Conservation (phyloP, 1,140 invertebrate species). For the Radopholus similis region DNA sequence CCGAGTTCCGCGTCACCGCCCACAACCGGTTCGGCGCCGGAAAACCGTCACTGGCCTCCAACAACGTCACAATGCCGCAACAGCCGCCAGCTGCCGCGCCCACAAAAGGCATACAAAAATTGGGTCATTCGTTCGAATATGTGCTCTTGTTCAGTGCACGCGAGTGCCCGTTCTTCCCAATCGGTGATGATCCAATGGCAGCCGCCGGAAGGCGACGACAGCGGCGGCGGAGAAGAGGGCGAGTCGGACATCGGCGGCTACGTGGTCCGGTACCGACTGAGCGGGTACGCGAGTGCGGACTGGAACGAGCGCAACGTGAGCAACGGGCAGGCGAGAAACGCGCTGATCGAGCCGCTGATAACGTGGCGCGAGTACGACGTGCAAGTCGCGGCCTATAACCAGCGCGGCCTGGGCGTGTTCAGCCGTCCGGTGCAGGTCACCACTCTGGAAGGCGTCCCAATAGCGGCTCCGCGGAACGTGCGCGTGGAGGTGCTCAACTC, state of each 20-base stretch:
- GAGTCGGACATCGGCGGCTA: slow-evolving; percentile 77
- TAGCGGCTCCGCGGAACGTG: slow-evolving; percentile 80
- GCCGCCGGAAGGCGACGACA: slow-evolving; percentile 82
- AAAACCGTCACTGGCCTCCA: slow-evolving; percentile 78
- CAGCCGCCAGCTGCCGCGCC: slow-evolving; percentile 58
- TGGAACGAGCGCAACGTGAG: slow-evolving; percentile 79
- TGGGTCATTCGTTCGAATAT: too few species aligned
- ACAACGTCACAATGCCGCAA: slow-evolving; percentile 74
- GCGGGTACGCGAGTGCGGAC: slow-evolving; percentile 75
- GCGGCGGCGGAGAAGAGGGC: too few species aligned
- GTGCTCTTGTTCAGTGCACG: slow-evolving; percentile 67
- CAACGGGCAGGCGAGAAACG: slow-evolving; percentile 85
- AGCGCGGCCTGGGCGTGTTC: slow-evolving; percentile 87
- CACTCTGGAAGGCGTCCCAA: slow-evolving; percentile 88
- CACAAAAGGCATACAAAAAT: background rate
- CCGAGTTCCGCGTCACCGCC: slow-evolving; percentile 90
- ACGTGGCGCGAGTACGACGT: slow-evolving; percentile 97
- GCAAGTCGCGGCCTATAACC: slow-evolving; percentile 87
- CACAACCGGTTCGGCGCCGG: slow-evolving; percentile 87
- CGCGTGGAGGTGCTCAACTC: slow-evolving; percentile 78
- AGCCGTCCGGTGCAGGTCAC: slow-evolving; percentile 86
- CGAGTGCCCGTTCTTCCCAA: slow-evolving; percentile 73
- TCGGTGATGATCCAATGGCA: slow-evolving; percentile 98
- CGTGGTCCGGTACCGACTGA: slow-evolving; percentile 64
- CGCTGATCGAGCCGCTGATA: slow-evolving; percentile 84